Conservation (phyloP, 1,140 invertebrate species). For the Tetraneura akinire region DNA sequence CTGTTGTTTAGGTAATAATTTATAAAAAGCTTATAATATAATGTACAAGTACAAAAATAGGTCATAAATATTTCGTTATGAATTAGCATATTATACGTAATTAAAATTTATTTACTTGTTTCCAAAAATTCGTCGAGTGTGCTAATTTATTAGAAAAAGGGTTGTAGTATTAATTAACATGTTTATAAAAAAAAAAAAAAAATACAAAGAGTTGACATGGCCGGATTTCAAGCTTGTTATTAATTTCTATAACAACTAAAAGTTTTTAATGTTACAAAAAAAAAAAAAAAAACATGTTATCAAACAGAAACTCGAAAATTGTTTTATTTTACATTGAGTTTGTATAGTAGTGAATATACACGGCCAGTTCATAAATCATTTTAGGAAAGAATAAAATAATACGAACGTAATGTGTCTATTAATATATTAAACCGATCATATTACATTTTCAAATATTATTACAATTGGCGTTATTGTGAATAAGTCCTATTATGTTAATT, state of each 20-base stretch:
- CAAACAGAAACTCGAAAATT: background rate
- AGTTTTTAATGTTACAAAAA: background rate
- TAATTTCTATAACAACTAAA: background rate
- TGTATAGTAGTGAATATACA: background rate
- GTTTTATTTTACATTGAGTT: background rate
- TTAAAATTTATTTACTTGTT: background rate
- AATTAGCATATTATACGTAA: background rate
- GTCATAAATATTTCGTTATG: background rate
- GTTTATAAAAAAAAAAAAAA: conserved; percentile 4
- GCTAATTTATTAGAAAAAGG: background rate
- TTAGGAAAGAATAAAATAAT: background rate
- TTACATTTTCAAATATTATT: too few species aligned
- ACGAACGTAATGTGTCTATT: background rate
- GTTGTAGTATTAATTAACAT: background rate
- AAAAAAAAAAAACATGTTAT: too few species aligned
- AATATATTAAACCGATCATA: background rate
- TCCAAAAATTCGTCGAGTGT: background rate
- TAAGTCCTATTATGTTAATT: too few species aligned
- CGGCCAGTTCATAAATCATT: conserved; percentile 4
- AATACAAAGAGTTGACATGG: background rate
- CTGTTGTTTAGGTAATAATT: too few species aligned
- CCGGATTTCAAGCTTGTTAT: background rate
- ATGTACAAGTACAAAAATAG: too few species aligned
- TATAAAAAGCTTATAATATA: too few species aligned
- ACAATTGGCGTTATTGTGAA: too few species aligned